A percentile compares a stretch with the other conserved stretches of the same genome.
Evolutionary conservation across 2,797 vertebrate species (phyloP).

Genomic region (Liasis olivaceus): DNA sequence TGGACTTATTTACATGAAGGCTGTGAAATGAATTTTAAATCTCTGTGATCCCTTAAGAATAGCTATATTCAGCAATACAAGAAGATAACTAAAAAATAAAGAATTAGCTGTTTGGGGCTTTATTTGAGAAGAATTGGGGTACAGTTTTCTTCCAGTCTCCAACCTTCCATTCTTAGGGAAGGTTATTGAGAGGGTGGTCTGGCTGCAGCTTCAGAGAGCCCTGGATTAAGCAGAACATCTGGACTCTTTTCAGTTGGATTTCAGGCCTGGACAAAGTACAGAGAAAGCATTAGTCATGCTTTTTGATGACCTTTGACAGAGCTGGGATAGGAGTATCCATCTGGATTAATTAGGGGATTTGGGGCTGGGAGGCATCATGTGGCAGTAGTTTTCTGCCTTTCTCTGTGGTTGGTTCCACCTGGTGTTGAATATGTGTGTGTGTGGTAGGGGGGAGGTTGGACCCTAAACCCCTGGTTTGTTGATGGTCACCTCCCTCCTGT

Average conservation of each 20-base stretch:
- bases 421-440: background rate
- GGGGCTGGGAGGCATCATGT: background rate
- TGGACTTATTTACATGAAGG: background rate
- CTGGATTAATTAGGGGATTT: background rate
- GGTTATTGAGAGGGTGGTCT: too few relatives aligned
- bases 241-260: background rate
- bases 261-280: background rate
- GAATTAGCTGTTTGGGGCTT: background rate
- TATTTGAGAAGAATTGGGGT: background rate
- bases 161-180: background rate
- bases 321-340: background rate
- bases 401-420: background rate
- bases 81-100: background rate
- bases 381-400: background rate
- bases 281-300: background rate
- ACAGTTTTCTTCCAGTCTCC: background rate
- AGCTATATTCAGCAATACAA: background rate
- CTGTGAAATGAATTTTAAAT: background rate
- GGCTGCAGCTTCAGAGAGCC: too few relatives aligned
- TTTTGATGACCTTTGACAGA: background rate
- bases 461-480: background rate
- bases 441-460: background rate
- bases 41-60: background rate
- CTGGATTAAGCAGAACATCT: too few relatives aligned
- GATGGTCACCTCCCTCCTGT: background rate